Percentiles rank a stretch among this genome's conserved stretches.
phyloP scores from a whole-genome alignment of 2,888 invertebrate genomes.

The Linnaemya tessellans region DNA sequence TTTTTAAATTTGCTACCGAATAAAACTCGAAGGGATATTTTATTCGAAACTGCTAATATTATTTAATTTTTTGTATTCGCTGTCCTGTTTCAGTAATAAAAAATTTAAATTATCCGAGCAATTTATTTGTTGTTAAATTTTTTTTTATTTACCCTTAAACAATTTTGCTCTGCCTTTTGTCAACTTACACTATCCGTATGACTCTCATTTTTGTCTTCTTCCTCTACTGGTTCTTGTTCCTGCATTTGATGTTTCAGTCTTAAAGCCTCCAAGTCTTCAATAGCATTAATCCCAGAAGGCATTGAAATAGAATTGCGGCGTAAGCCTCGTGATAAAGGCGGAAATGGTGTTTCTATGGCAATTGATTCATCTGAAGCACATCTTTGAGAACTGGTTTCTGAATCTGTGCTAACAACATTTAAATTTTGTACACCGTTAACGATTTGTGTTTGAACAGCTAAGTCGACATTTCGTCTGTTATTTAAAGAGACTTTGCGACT shows the following conservation, averaged over 20 bases:
- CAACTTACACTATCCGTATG: constrained; percentile 78
- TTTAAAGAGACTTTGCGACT: constrained; percentile 49
- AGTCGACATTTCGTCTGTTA: constrained; percentile 40
- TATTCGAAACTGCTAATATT: too few species aligned
- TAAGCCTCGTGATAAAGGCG: constrained; percentile 77
- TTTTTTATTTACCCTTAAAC: too few species aligned
- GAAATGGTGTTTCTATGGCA: constrained; percentile 37
- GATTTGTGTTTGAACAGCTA: constrained; percentile 32
- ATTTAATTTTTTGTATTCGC: too few species aligned
- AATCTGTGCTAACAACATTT: background rate
- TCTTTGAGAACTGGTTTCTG: constrained; percentile 24
- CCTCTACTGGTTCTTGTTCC: constrained; percentile 77
- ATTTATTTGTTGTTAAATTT: too few species aligned
- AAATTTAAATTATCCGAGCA: too few species aligned
- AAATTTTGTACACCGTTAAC: background rate
- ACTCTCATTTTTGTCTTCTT: constrained; percentile 76
- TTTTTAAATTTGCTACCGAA: too few species aligned
- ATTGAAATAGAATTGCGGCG: constrained; percentile 90
- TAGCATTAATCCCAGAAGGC: constrained; percentile 87
- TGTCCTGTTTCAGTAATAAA: too few species aligned
- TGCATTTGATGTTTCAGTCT: constrained; percentile 83
- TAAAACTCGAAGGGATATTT: too few species aligned
- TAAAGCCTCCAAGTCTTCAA: constrained; percentile 86
- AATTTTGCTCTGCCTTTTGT: background rate
- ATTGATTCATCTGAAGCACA: constrained; percentile 53